These are phyloP conservation scores for Rhinopomastus cyanomelas DNA, from an alignment of 2,113 vertebrate species.

Conservation along the genomic window DNA sequence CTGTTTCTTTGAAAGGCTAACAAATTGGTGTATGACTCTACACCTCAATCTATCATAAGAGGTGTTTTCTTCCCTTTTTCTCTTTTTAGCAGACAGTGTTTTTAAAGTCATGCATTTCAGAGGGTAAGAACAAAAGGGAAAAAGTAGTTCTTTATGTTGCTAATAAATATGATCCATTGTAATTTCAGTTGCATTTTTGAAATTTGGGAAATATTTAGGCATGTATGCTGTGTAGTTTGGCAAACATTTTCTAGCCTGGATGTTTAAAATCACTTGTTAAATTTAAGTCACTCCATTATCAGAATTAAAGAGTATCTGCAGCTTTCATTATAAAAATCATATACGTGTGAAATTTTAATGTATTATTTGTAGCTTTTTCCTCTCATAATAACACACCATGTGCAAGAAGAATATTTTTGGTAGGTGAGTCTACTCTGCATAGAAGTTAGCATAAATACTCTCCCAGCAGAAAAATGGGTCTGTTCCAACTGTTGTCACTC, in stretches of 20 bases:
- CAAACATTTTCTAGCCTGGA: background rate
- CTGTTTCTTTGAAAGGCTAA: background rate
- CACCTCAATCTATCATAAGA: background rate
- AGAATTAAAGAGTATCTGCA: background rate
- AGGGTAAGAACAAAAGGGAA: background rate
- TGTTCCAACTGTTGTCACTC: background rate
- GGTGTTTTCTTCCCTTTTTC: background rate
- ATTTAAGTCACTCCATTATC: background rate
- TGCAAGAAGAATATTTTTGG: background rate
- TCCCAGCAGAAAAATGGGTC: background rate
- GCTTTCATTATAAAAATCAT: background rate
- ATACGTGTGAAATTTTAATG: background rate
- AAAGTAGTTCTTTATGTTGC: background rate
- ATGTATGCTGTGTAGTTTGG: background rate
- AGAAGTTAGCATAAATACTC: background rate
- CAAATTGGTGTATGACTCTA: background rate
- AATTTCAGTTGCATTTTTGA: background rate
- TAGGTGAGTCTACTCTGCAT: background rate
- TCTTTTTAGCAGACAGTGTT: background rate
- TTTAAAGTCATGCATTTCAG: background rate
- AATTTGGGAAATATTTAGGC: background rate
- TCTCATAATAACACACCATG: fast-evolving
- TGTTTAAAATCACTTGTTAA: background rate
- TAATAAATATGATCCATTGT: background rate
- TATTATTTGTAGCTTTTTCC: background rate